These are phyloP conservation scores for Phalera bucephala DNA, from an alignment of 2,888 invertebrate genomes.

Conservation along the genomic window DNA sequence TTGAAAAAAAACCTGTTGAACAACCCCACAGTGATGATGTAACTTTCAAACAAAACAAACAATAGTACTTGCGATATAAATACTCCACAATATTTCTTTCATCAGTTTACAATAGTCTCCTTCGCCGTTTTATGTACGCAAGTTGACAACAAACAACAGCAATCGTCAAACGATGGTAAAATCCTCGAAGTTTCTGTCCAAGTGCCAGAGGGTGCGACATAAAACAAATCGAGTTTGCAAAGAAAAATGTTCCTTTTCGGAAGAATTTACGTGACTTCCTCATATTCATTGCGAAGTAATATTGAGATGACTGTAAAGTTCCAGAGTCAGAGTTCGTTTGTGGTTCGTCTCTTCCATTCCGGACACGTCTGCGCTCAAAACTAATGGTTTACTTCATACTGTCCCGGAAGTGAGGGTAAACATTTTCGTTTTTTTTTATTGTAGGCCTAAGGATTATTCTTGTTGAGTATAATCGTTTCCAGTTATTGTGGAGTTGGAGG, in stretches of 20 bases:
- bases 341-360: constrained; percentile 24
- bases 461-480: constrained; percentile 4
- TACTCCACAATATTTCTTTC: too few species aligned
- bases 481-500: too few species aligned
- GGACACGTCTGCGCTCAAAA: constrained; percentile 37
- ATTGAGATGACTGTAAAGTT: constrained; percentile 24
- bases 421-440: constrained; percentile 28
- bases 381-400: constrained; percentile 47
- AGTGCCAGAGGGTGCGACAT: constrained; percentile 8
- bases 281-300: constrained; percentile 17
- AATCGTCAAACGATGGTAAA: too few species aligned
- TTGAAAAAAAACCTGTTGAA: too few species aligned
- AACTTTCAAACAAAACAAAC: too few species aligned
- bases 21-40: too few species aligned
- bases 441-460: constrained; percentile 14
- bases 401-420: constrained; percentile 25
- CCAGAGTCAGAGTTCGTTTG: constrained; percentile 30
- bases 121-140: too few species aligned
- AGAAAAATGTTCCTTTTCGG: constrained; percentile 16
- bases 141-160: too few species aligned
- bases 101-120: too few species aligned
- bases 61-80: too few species aligned
- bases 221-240: constrained; percentile 19
- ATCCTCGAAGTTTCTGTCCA: neutral
- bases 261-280: constrained; percentile 29